Base-by-base conservation (phyloP, 1,140 invertebrate species). In the Saxidomus purpurata region DNA sequence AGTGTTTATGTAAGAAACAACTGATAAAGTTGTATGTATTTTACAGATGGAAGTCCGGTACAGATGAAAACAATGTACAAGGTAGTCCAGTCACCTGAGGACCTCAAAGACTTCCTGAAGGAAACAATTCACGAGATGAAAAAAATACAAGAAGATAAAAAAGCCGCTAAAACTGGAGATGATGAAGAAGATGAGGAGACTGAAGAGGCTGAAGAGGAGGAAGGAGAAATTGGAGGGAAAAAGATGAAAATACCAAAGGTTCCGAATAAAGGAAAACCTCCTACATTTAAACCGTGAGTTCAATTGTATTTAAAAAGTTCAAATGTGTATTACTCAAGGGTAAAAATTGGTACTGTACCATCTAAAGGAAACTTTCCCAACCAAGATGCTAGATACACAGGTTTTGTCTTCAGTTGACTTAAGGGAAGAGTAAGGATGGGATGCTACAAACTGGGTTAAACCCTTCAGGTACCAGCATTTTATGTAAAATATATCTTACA, bases 121-220 rank as follows among this genome's bases (percentile, higher is more conserved):
- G 83, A 91, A 15, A 83, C 85, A 15, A 84, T 92, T 38, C 81
- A 90, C 55, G 88, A 89, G 59, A 83, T 82, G 47, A 90, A 88
- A 69, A 79, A 85, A 76, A 40, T 83, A 52, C 43, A 69, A 40
- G 88, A 87, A 52, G 71, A 69, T 15, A 63, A 67, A 6, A 34
- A 55, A 49, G 40, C 8, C 25, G n/a, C 47, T 8, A 77, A 28
- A 28, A 9, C 19, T 28, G 77, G 19, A 84, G 76, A 43, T 19
- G 77, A 67, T 31, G 69, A 88, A 31, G 76, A 87, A 59, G 38
- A 49, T 25, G 55, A 85, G 19, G 76, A 79, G 22, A 59, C 0
- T 67, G 89, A 90, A 34, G 80, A 88, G 19, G 67, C 22, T 47
- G 82, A 71, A 13, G 87, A 76, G 19, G 71, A 86, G 13, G 87